Evolutionary conservation across 1,140 invertebrate genomes (phyloP).

Genomic region (Coelopa frigida): DNA sequence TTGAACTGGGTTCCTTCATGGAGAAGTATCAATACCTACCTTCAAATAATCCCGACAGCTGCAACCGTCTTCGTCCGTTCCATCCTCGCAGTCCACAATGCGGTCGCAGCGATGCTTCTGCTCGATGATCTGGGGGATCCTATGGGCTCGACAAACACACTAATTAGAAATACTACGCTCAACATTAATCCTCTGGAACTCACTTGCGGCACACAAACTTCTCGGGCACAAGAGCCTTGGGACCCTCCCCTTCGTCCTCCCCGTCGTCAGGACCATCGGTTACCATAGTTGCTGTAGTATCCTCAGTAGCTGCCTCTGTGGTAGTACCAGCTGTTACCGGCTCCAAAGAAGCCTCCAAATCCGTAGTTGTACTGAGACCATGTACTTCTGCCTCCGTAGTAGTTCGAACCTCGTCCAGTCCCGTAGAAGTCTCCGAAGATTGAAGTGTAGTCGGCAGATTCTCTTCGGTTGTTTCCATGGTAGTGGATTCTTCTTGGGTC

Average conservation of each 20-base stretch:
- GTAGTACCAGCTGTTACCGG: background rate
- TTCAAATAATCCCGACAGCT: constrained; percentile 62
- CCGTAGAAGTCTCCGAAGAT: too few species aligned
- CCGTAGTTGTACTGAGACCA: too few species aligned
- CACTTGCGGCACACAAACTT: constrained; percentile 39
- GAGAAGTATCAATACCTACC: constrained; percentile 2
- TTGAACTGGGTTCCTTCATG: background rate
- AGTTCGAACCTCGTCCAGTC: too few species aligned
- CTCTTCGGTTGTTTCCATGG: too few species aligned
- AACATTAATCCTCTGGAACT: constrained; percentile 13
- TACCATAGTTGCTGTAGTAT: background rate
- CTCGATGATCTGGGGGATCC: constrained; percentile 58
- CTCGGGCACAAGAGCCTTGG: constrained; percentile 19
- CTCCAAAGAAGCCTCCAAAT: too few species aligned
- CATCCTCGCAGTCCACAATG: constrained; percentile 70
- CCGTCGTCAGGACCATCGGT: background rate
- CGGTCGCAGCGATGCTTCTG: constrained; percentile 58
- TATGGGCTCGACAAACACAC: constrained; percentile 37
- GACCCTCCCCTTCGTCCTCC: background rate
- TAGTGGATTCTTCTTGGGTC: too few species aligned
- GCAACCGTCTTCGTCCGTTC: constrained; percentile 69
- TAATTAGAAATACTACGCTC: background rate
- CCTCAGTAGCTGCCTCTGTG: background rate
- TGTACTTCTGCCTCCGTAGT: too few species aligned
- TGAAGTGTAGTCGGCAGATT: too few species aligned